Conservation (phyloP, 2,888 invertebrate genomes). For the Caenorhabditis angaria region DNA sequence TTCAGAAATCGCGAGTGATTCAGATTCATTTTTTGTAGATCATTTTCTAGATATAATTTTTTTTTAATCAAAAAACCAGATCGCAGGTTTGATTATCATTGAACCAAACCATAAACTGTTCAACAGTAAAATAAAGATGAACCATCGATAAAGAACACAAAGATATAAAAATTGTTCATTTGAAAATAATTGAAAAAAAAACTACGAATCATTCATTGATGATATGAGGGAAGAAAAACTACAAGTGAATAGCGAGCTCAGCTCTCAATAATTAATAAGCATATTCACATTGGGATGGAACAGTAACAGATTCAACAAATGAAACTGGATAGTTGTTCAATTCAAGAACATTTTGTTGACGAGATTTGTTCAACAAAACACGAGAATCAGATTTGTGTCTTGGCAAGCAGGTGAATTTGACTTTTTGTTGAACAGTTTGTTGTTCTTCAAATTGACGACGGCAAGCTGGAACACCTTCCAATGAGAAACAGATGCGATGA, state of each 20-base stretch:
- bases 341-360: constrained; percentile 30
- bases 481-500: constrained; percentile 65
- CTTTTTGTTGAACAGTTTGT: constrained; percentile 28
- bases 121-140: too few relatives aligned
- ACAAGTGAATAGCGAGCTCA: not conserved
- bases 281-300: constrained; percentile 38
- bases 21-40: too few relatives aligned
- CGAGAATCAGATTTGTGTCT: constrained; percentile 58
- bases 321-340: constrained; percentile 38
- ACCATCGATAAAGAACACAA: too few relatives aligned
- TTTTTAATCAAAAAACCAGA: too few relatives aligned
- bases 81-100: too few relatives aligned
- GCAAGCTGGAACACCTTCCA: constrained; percentile 60
- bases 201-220: too few relatives aligned
- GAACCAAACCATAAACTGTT: too few relatives aligned
- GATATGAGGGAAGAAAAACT: too few relatives aligned
- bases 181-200: too few relatives aligned
- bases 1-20: too few relatives aligned
- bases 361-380: constrained; percentile 52
- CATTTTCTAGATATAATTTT: too few relatives aligned
- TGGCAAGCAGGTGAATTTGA: constrained; percentile 60
- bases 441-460: constrained; percentile 30
- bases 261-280: constrained; percentile 6
- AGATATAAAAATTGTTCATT: too few relatives aligned
- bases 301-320: constrained; percentile 44